These are phyloP conservation scores for Champsocephalus esox DNA, from an alignment of 2,797 vertebrate genomes.

Conservation along the genomic window DNA sequence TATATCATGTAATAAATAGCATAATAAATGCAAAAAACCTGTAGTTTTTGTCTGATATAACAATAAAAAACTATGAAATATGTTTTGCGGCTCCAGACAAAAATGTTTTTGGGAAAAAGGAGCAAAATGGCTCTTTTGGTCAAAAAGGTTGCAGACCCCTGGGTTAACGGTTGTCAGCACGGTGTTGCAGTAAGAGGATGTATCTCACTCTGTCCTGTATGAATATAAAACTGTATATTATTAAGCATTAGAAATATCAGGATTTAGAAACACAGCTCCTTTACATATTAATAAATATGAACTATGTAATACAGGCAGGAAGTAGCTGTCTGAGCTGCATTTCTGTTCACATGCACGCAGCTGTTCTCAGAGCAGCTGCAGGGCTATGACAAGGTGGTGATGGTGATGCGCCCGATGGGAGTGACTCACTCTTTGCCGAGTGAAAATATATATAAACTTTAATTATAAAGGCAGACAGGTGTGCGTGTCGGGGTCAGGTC, in stretches of 20 bases:
- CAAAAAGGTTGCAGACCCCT: no score
- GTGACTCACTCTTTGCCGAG: conserved; percentile 7
- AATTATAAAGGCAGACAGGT: not conserved
- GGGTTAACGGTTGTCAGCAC: no score
- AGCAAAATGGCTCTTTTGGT: no score
- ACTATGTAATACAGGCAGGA: not conserved
- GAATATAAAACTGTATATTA: no score
- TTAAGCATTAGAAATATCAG: not conserved
- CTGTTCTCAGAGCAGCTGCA: conserved; percentile 42
- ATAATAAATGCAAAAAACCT: no score
- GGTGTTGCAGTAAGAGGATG: no score
- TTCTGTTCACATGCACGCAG: not conserved
- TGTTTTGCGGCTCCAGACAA: no score
- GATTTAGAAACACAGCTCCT: not conserved
- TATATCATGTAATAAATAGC: no score
- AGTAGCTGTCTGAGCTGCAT: conserved; percentile 5
- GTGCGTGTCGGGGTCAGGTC: conserved; percentile 2
- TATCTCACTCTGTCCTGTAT: no score
- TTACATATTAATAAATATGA: not conserved
- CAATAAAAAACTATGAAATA: no score
- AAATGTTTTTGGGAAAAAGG: no score
- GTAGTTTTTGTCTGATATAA: no score
- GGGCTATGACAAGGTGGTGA: conserved; percentile 27
- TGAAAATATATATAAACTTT: not conserved
- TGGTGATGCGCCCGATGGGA: conserved; percentile 4